These are phyloP conservation scores for Lethrus apterus DNA, from an alignment of 1,140 invertebrate species.

Conservation along the genomic window DNA sequence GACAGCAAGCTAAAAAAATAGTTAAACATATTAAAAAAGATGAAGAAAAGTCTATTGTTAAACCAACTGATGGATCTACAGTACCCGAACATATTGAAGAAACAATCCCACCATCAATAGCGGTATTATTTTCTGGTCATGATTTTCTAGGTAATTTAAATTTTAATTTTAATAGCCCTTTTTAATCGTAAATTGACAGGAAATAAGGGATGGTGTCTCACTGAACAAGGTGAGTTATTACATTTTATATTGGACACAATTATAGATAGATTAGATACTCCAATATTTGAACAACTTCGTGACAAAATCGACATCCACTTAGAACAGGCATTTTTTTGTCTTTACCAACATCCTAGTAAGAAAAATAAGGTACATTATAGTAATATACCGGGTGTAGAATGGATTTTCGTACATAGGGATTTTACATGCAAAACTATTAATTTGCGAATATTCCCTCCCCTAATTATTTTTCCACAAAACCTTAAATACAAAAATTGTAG, in stretches of 20 bases:
- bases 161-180: not conserved
- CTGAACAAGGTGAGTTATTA: conserved; percentile 66
- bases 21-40: conserved; percentile 26
- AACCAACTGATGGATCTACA: conserved; percentile 14
- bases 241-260: conserved; percentile 69
- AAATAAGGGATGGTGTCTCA: conserved; percentile 61
- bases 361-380: conserved; percentile 49
- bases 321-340: conserved; percentile 83
- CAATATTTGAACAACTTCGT: conserved; percentile 42
- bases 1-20: conserved; percentile 43
- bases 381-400: too few relatives aligned
- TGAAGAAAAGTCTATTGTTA: conserved; percentile 23
- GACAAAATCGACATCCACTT: conserved; percentile 62
- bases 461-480: too few relatives aligned
- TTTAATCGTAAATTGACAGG: conserved; percentile 22
- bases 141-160: conserved; percentile 68
- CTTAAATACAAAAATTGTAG: too few relatives aligned
- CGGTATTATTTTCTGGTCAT: conserved; percentile 75
- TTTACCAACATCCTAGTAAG: conserved; percentile 79
- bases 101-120: conserved; percentile 64
- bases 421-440: too few relatives aligned
- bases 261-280: conserved; percentile 56
- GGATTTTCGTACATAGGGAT: too few relatives aligned
- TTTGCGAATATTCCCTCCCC: too few relatives aligned
- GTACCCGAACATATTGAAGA: conserved; percentile 41